Percentiles rank a stretch among this genome's conserved stretches.
These are phyloP conservation scores for Strongylocentrotus purpuratus DNA, from an alignment of 35 echinoderm and acorn worm species.

Conservation along the genomic window DNA sequence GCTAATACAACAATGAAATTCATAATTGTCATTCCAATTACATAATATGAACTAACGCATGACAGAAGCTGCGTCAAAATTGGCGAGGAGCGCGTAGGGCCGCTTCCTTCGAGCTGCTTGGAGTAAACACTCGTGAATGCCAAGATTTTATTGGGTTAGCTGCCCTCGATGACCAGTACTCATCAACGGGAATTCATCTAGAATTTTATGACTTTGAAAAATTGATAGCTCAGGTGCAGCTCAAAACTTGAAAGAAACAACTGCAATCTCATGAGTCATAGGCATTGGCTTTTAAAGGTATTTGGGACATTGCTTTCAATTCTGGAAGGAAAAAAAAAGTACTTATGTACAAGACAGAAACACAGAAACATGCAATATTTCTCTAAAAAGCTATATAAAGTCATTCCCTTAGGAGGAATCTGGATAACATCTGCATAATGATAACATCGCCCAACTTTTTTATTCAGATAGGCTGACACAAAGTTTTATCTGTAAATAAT, in stretches of 20 bases:
- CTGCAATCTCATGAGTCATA: neutral
- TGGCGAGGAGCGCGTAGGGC: neutral
- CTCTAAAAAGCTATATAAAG: too few species aligned
- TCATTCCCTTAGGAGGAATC: neutral
- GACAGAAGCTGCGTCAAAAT: neutral
- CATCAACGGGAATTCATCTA: neutral
- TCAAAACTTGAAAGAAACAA: neutral
- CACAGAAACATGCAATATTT: too few species aligned
- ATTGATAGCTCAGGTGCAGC: neutral
- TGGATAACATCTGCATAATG: neutral
- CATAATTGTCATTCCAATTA: neutral
- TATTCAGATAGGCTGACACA: too few species aligned
- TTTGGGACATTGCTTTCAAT: too few species aligned
- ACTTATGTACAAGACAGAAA: too few species aligned
- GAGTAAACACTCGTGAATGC: neutral
- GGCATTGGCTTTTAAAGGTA: neutral
- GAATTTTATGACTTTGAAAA: neutral
- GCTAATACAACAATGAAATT: neutral
- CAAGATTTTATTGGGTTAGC: neutral
- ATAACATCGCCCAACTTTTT: neutral
- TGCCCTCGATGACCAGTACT: neutral
- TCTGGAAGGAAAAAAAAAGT: too few species aligned
- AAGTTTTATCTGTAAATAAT: too few species aligned
- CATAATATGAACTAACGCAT: neutral
- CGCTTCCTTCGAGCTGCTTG: neutral